Evolutionary conservation across 92 coral and sea anemone genomes (phyloP).

Genomic region (Porites lobata): DNA sequence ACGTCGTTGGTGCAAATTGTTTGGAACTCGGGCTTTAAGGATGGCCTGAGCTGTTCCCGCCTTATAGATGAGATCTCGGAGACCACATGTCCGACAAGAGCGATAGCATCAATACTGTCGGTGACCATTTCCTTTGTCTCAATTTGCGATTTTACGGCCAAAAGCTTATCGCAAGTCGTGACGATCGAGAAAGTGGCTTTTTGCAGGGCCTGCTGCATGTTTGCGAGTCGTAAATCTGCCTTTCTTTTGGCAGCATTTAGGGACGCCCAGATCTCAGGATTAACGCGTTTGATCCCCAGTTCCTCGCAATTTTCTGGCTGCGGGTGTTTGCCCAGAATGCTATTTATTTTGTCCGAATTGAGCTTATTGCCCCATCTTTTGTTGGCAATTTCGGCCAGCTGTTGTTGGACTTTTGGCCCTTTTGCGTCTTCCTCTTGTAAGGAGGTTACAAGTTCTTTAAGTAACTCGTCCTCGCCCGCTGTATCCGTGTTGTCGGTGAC

Average conservation of each 20-base stretch:
- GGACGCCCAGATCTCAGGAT: constrained; percentile 13
- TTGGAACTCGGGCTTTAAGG: constrained; percentile 41
- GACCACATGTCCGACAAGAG: constrained; percentile 13
- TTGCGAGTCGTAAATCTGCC: constrained; percentile 11
- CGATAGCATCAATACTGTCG: constrained; percentile 19
- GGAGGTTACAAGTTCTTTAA: constrained; percentile 1
- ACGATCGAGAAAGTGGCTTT: constrained; percentile 6
- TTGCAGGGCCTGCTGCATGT: constrained; percentile 30
- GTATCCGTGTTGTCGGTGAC: neutral
- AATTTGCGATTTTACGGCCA: neutral
- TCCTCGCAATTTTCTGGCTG: constrained; percentile 52
- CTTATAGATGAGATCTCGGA: constrained; percentile 27
- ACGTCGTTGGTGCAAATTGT: constrained; percentile 30
- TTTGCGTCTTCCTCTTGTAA: constrained; percentile 29
- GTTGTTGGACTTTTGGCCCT: constrained; percentile 48
- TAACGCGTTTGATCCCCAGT: neutral
- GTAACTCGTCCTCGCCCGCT: constrained; percentile 16
- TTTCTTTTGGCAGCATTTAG: constrained; percentile 1
- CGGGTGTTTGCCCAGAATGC: constrained; percentile 38
- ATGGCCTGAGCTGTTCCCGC: constrained; percentile 47
- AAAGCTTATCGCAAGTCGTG: constrained; percentile 16
- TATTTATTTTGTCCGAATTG: constrained; percentile 40
- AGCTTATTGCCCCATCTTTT: constrained; percentile 50
- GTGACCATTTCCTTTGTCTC: constrained; percentile 11
- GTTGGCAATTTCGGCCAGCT: constrained; percentile 52